Base-by-base conservation (phyloP, 2,113 vertebrate species). In the Eclectus roratus region DNA sequence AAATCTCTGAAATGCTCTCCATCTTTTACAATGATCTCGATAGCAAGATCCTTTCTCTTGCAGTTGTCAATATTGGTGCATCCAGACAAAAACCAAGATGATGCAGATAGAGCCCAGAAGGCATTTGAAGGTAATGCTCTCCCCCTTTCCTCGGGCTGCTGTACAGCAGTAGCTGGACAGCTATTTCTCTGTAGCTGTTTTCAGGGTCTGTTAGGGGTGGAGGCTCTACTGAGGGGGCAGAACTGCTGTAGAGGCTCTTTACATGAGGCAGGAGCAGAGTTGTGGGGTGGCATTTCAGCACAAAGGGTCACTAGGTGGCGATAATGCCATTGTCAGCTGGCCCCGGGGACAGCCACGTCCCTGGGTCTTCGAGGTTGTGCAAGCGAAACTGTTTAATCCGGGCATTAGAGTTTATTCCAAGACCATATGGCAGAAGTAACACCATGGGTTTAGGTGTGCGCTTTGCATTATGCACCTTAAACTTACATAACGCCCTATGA, bases 31-130 rank as follows among this genome's bases (percentile, higher is more conserved):
- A 49, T 52, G 10, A 37, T 88, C 35, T 61, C 81, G 43, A 80
- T 46, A 69, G 31, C 35, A 52, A 31, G 52, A 33, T 92, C 20
- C 35, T 92, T 94, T 91, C 44, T 63, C 44, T 94, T 97, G 27
- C 72, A 99, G 99, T 97, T 99, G 89, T 99, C 99, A 63, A 99
- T 99, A 96, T 97, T 99, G 96, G 99, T 99, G 78, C 99, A 99
- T 98, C 99, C 99, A 80, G 99, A 99, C 97, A 99, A 99, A 98
- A 99, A 99, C 85, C 99, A 99, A 92, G 99, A 98, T 89, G 99
- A 99, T 95, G 96, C 96, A 89, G 99, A 99, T 2, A 97, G 99
- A 98, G 98, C 99, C n/a, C 99, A 99, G 97, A 99, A 98, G 97
- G 99, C 99, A 0, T 99, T 99, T 97, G 99, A 99, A 99, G 99